phyloP scores from a whole-genome alignment of 35 echinoderm and acorn worm genomes.

The Apostichopus californicus region DNA sequence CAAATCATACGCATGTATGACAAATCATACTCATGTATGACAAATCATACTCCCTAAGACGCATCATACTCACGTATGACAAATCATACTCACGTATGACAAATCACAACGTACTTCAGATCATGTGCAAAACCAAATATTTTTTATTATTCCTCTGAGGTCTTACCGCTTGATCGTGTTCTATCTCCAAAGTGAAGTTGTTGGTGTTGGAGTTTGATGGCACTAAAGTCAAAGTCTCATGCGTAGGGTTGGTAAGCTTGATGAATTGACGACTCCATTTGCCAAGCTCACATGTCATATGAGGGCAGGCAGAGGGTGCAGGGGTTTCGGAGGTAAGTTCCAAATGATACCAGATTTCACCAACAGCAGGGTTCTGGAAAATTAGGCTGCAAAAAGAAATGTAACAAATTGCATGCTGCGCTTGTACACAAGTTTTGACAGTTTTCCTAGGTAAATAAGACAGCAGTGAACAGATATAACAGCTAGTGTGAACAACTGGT shows the following conservation, averaged over 20 bases:
- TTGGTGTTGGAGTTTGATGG: conserved; percentile 84
- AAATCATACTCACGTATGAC: too few relatives aligned
- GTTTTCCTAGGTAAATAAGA: not conserved
- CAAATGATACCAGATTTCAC: conserved; percentile 85
- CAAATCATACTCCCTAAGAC: not conserved
- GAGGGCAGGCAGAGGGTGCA: conserved; percentile 71
- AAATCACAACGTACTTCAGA: not conserved
- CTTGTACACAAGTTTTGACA: not conserved
- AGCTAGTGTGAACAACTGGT: too few relatives aligned
- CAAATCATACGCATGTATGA: too few relatives aligned
- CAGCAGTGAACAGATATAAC: too few relatives aligned
- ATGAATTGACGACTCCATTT: conserved; percentile 97
- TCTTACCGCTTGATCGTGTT: conserved; percentile 65
- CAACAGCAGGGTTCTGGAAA: conserved; percentile 85
- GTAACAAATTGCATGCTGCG: too few relatives aligned
- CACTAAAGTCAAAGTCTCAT: conserved; percentile 77
- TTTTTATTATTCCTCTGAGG: not conserved
- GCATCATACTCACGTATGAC: not conserved
- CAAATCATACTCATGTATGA: too few relatives aligned
- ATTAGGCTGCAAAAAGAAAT: conserved; percentile 64
- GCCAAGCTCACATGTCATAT: conserved; percentile 93
- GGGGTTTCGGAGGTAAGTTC: conserved; percentile 71
- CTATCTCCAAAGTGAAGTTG: conserved; percentile 89
- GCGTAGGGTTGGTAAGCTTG: conserved; percentile 83
- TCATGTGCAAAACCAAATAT: too few relatives aligned